Base-by-base conservation (phyloP, 2,797 vertebrate genomes). In the Hydrocynus forskahlii region DNA sequence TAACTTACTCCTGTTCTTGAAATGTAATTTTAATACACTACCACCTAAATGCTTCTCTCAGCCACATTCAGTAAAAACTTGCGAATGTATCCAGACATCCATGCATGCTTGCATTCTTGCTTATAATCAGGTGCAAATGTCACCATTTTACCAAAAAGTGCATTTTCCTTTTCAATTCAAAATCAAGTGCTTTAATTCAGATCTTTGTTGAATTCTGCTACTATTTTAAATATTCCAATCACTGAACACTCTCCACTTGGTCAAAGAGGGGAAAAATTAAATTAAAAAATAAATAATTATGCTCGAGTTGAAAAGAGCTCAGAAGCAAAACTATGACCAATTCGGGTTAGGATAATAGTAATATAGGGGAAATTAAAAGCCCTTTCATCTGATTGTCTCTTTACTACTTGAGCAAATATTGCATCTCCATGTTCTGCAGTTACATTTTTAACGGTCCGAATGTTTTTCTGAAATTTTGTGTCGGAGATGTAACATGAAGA, bases 381-480 rank as follows among this genome's bases (percentile, higher is more conserved):
- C 94, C 94, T 94, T 94, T 92, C 91, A 91, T 94, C 93, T 95
- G 94, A 95, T 95, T 95, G 94, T 95, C 94, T 94, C 90, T 90
- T 93, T 89, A 93, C 91, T 90, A 92, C 92, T 78, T 75, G 88
- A 88, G 86, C 91, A 90, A 75, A 85, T 87, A 87, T 85, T 87
- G 86, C 86, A 84, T 81, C 79, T 83, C 81, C 68, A 63, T 67
- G 21, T 66, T 75, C 62, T 35, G 75, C 29, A 76, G 55, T 78
- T 57, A 66, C 72, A 68, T 77, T 78, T 21, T 45, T 45, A 12
- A 45, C 5, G 85, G 88, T 55, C 76, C 75, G 77, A 78, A 83
- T 71, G 21, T 77, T 75, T 78, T 84, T 83, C 48, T 54, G 29
- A 76, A 81, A 79, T 52, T 76, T 79, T 75, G 81, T 29, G 71